Percentiles rank a stretch among this genome's conserved stretches.
These are phyloP conservation scores for Pyrocoelia pectoralis DNA, from an alignment of 2,888 invertebrate genomes.

Conservation along the genomic window DNA sequence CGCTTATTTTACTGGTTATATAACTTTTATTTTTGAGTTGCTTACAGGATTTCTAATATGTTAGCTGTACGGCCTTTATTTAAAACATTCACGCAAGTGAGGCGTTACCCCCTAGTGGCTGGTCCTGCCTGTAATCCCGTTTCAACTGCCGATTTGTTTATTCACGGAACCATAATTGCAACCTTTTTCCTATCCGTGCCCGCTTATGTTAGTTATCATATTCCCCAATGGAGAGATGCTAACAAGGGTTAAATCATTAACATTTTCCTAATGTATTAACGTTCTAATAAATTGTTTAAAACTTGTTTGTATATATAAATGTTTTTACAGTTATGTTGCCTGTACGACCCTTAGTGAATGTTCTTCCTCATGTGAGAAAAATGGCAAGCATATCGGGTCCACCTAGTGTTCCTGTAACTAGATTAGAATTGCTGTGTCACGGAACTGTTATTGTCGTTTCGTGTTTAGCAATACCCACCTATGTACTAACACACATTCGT, in stretches of 20 bases:
- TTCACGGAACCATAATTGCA: constrained; percentile 11
- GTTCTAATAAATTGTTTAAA: constrained; percentile 5
- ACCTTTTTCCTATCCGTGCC: constrained; percentile 7
- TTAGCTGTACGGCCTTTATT: constrained; percentile 7
- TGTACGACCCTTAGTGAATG: constrained; percentile 18
- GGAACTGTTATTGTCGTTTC: constrained; percentile 15
- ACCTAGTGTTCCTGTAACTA: constrained; percentile 16
- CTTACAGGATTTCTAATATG: constrained; percentile 2
- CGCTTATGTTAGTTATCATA: constrained; percentile 2
- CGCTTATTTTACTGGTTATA: not conserved
- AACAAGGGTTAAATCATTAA: too few species aligned
- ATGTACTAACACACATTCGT: constrained; percentile 54
- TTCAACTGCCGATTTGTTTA: not conserved
- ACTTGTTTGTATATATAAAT: not conserved
- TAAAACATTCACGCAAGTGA: constrained; percentile 8
- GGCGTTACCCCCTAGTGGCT: not conserved
- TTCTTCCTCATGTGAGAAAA: constrained; percentile 18
- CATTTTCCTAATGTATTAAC: not conserved
- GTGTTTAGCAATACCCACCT: constrained; percentile 48
- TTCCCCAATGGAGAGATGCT: constrained; percentile 4
- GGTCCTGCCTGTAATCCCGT: constrained; percentile 12
- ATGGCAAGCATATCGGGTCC: constrained; percentile 18
- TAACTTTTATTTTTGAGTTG: not conserved
- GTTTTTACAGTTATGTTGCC: constrained; percentile 31
- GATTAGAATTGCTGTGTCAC: constrained; percentile 14